These are phyloP conservation scores for Jacana jacana DNA, from an alignment of 2,113 vertebrate genomes.

Conservation along the genomic window DNA sequence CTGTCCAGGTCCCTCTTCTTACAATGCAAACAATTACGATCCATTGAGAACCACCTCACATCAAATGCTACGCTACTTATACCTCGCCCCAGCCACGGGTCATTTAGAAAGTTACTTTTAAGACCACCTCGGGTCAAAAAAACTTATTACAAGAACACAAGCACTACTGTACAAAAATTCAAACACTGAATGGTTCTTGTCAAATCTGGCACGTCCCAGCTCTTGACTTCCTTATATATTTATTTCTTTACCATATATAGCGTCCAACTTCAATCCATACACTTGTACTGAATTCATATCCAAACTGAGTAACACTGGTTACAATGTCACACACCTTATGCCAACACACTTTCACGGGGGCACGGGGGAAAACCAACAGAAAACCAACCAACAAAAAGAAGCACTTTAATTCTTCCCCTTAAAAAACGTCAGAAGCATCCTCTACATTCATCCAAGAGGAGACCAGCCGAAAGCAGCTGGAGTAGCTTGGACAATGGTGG, in stretches of 20 bases:
- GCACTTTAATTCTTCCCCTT: background rate
- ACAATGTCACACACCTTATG: background rate
- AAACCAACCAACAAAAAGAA: background rate
- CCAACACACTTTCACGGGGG: accelerated
- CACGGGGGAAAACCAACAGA: too few relatives aligned
- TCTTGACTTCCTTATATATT: background rate
- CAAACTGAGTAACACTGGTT: accelerated
- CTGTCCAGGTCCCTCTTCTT: background rate
- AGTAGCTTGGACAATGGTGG: accelerated
- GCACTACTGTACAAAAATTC: background rate
- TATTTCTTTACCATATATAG: background rate
- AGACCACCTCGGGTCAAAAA: background rate
- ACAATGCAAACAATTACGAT: accelerated
- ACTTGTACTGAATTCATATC: background rate
- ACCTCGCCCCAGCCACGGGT: background rate
- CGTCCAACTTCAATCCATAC: background rate
- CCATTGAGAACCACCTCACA: background rate
- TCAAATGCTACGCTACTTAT: background rate
- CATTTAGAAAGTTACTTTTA: background rate
- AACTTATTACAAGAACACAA: background rate
- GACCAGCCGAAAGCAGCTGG: background rate
- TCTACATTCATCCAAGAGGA: background rate
- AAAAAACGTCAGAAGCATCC: background rate
- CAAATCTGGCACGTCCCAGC: background rate
- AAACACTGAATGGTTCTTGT: background rate